These are phyloP conservation scores for Antechinus stuartii DNA, from an alignment of 2,113 vertebrate species.

Conservation along the genomic window DNA sequence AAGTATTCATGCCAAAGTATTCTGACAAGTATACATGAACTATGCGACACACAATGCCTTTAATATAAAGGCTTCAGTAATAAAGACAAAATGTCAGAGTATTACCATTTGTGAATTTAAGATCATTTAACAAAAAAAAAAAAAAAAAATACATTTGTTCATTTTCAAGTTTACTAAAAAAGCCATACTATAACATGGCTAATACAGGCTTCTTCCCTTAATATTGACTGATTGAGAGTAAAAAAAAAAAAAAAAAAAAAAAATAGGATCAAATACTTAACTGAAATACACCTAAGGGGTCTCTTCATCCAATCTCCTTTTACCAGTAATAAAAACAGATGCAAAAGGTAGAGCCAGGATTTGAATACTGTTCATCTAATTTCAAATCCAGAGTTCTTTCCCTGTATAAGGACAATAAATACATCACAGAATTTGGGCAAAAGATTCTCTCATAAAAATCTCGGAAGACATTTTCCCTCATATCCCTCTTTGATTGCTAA, in stretches of 20 bases:
- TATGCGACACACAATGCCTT: neutral
- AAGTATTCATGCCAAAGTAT: slow-evolving; percentile 21
- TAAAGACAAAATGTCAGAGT: neutral
- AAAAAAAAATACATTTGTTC: neutral
- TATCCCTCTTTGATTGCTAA: neutral
- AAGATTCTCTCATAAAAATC: neutral
- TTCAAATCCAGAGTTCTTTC: slow-evolving; percentile 25
- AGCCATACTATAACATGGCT: neutral
- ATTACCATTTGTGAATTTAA: neutral
- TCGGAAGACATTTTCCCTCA: neutral
- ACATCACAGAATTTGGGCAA: neutral
- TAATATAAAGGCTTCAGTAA: neutral
- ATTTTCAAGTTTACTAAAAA: neutral
- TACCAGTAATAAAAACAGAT: neutral
- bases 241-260: too few relatives aligned
- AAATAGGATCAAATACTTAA: neutral
- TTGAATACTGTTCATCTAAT: neutral
- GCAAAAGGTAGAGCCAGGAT: slow-evolving; percentile 30
- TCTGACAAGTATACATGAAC: slow-evolving; percentile 4
- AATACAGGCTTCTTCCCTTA: neutral
- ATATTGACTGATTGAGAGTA: too few relatives aligned
- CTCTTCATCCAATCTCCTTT: neutral
- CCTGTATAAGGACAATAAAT: neutral
- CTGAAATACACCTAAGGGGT: neutral
- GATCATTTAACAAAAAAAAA: neutral